Evolutionary conservation across 2,797 vertebrate genomes (phyloP).

Genomic region (Loris lydekkerianus): DNA sequence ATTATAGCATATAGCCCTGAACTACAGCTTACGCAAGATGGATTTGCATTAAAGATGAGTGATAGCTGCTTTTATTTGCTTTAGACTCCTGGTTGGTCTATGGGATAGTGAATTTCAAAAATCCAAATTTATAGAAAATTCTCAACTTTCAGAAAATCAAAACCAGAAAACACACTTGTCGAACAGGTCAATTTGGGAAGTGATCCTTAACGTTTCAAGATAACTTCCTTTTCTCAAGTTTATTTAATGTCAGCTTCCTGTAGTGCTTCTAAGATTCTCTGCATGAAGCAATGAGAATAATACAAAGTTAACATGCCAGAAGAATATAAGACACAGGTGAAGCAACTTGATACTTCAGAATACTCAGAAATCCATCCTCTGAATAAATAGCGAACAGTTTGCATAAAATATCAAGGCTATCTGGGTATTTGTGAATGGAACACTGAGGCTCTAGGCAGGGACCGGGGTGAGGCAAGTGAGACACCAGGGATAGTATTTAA

Average conservation of each 20-base stretch:
- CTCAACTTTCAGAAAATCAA: slow-evolving; percentile 16
- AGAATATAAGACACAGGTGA: not conserved
- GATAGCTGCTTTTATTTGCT: not conserved
- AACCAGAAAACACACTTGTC: not conserved
- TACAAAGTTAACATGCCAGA: not conserved
- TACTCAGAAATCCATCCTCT: not conserved
- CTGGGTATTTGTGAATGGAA: not conserved
- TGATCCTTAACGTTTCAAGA: not conserved
- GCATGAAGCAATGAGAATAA: not conserved
- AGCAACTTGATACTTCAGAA: not conserved
- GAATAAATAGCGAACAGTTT: not conserved
- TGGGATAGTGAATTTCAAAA: not conserved
- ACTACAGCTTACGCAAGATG: not conserved
- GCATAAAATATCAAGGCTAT: not conserved
- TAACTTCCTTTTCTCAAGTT: slow-evolving; percentile 7
- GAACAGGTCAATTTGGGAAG: not conserved
- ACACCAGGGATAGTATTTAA: not conserved
- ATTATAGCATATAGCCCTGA: not conserved
- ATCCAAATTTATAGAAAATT: not conserved
- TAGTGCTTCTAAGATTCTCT: not conserved
- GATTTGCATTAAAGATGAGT: not conserved
- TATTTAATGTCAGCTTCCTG: not conserved
- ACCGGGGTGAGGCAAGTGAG: not conserved
- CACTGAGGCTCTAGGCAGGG: too few relatives aligned
- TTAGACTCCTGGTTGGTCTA: not conserved